Percentiles rank a stretch among this genome's conserved stretches.
Evolutionary conservation across 2,113 vertebrate genomes (phyloP).

Genomic region (Anthoscopus minutus): DNA sequence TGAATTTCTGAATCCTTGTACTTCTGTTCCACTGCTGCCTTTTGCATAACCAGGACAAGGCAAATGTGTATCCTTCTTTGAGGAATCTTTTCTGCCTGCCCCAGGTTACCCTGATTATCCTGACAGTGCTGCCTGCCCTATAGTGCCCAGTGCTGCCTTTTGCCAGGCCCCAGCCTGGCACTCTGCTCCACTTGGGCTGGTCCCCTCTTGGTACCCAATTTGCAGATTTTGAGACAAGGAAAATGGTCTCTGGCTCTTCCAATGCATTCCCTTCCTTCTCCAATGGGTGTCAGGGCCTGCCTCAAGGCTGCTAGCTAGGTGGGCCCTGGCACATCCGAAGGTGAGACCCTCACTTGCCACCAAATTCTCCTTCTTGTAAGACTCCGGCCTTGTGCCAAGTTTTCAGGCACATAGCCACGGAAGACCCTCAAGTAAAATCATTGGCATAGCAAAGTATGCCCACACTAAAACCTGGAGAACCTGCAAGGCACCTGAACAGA

Average conservation of each 20-base stretch:
- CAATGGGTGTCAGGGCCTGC: not conserved
- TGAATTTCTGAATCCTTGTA: not conserved
- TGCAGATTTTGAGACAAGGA: not conserved
- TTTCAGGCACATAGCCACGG: accelerated
- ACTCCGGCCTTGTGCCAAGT: not conserved
- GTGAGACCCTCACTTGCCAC: not conserved
- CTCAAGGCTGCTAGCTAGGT: not conserved
- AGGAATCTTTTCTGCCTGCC: not conserved
- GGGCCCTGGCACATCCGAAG: not conserved
- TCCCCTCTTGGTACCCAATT: not conserved
- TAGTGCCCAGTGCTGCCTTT: accelerated
- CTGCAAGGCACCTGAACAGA: not conserved
- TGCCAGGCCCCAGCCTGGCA: not conserved
- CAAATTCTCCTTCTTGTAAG: not conserved
- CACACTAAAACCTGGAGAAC: not conserved
- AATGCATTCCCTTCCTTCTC: not conserved
- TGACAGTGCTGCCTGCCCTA: not conserved
- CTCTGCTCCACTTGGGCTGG: not conserved
- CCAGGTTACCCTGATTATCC: not conserved
- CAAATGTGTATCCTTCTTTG: not conserved
- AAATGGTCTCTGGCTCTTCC: not conserved
- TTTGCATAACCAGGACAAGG: not conserved
- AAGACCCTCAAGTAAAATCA: not conserved
- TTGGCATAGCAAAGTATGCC: accelerated
- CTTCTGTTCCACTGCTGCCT: not conserved